Evolutionary conservation across 2,797 vertebrate species (phyloP), one percentile per base, ranked within the genome.

Genomic region (Scolopax bukidnonensis): DNA sequence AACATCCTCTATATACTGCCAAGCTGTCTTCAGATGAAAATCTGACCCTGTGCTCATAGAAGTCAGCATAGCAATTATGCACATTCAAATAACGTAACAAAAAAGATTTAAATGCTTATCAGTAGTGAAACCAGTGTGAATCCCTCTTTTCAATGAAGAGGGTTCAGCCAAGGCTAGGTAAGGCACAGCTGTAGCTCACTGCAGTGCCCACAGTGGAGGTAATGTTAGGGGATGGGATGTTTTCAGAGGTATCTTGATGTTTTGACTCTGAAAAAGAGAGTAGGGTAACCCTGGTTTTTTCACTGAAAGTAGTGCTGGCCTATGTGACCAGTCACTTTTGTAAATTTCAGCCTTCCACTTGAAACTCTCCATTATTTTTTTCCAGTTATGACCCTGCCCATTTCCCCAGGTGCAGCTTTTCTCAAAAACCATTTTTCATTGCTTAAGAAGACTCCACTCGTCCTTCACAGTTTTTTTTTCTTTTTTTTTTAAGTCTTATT

Each of bases 191-290:
- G 8, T 10, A 47, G 32, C 24, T 70, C 53, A 45, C 57, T 28
- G 33, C 28, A 27, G 12, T 47, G 47, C 8, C 43, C 12, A 16
- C 0, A 0, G 7, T 63, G 50, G 21, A 84, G n/a, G 5, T 45
- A 84, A 53, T 9, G 23, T 28, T 8, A 85, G 67, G 51, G 20
- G 9, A 47, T 47, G 50, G 1, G 11, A 4, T 47, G 27, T 43
- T 83, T 67, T 78, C 56, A 89, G 61, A 80, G 45, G 6, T 10
- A 7, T 51, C 54, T 50, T 71, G 40, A 32, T 32, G 8, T 54
- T 82, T 83, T 59, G 15, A 50, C 61, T 57, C 33, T 36, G 36
- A 71, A 45, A 68, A 77, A 67, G 11, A 64, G 10, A n/a, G 10
- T 13, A 53, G 12, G 8, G 6, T 74, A 60, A 65, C 9, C 10